Base-by-base conservation (phyloP, 2,888 invertebrate species). In the Strigamia crassipes region DNA sequence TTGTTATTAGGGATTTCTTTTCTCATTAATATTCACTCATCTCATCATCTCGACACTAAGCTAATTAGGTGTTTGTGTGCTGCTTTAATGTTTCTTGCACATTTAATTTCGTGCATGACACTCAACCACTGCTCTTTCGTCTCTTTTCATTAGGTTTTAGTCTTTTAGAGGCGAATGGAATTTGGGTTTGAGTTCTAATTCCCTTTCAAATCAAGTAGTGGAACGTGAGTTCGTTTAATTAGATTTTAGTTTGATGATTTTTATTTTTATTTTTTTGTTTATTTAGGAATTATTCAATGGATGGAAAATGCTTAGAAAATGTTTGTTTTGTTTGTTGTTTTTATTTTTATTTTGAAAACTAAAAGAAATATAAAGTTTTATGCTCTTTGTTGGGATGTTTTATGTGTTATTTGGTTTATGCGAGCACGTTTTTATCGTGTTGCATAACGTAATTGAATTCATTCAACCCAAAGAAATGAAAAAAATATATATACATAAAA, bases 11-110 rank as follows among this genome's bases (percentile, higher is more conserved):
- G 2, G 61, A 61, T 61, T 61, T 61, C 21, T 18, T 18, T 5
- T 21, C 61, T 61, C 61, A 61, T 61, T 61, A 61, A 61, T 61
- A 61, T 61, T 61, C 61, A 61, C n/a, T n/a, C n/a, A n/a, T n/a
- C 61, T 61, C 61, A 21, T n/a, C n/a, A n/a, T n/a, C 61, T 61
- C 61, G 61, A 61, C 61, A 61, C 61, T 61, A 61, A 61, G 61
- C 61, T 61, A 61, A 61, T 61, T 61, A 61, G 61, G 61, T 61
- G 61, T 61, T 61, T 61, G 61, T 61, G 61, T 61, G 61, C 2
- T 61, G 61, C 61, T 61, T 61, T 61, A 61, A 61, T 61, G 61
- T 61, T 61, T 61, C 61, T 61, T 61, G 61, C 61, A 15, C 61
- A 61, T 61, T 61, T 61, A 61, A 61, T 61, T 61, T 61, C 18